Base-by-base conservation (phyloP, 2,888 invertebrate genomes). In the Steinernema scapterisci region DNA sequence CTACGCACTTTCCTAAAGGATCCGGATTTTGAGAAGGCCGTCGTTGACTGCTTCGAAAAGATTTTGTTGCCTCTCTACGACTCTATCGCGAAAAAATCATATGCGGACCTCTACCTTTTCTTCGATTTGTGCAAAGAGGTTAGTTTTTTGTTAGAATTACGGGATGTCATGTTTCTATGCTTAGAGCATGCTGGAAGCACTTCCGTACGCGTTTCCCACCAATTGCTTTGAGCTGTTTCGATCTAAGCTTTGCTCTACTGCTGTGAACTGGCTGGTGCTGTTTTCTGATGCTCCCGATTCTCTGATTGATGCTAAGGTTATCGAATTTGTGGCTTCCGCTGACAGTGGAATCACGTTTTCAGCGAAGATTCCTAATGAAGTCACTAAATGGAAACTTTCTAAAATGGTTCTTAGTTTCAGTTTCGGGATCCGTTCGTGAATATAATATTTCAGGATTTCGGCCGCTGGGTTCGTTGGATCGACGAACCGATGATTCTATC, bases 401-500 rank as follows among this genome's bases (percentile, higher is more conserved):
- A 70, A 45, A 72, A 48, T 31, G 75, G 72, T 43, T 13, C n/a
- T 16, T 16, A 16, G 48, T 9, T 63, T 21, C 46, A 19, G 23
- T 51, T 75, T 48, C 9, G 72, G 54, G 48, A 21, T 1, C 27
- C 9, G 5, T 23, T 31, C n/a, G 6, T 46, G 44, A n/a, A 13
- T 48, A 1, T 19, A 19, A 16, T 31, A 51, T 75, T 73, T 5
- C 43, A 79, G 79, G 79, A 80, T 27, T 71, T 74, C 11, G 74
- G 73, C 19, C 45, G 72, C 9, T 80, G 80, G 80, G 75, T 79
- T 11, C 44, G 71, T 6, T 80, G 80, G 80, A 25, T 44, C n/a
- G 80, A 81, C 11, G 82, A 85, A 70, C 80, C 81, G 13, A 78
- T 76, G 27, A 77, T 79, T 46, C 70, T 74, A 6, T 82, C 82